A percentile compares a stretch with the other conserved stretches of the same genome.
Evolutionary conservation across 1,140 invertebrate species (phyloP).

Genomic region (Batillaria attramentaria): DNA sequence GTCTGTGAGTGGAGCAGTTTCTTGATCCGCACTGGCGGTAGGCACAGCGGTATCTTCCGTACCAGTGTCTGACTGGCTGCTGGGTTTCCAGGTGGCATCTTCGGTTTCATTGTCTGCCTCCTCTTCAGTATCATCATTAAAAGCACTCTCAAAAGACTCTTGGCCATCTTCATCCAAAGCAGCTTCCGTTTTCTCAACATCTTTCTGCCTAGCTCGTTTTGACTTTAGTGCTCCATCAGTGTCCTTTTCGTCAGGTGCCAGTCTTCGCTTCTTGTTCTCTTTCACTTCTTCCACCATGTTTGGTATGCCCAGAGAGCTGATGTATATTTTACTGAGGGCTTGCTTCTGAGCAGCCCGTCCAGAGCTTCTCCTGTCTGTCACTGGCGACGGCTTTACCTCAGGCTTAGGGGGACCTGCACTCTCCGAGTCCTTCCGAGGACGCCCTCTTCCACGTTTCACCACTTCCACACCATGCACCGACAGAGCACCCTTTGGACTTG

Average conservation of each 20-base stretch:
- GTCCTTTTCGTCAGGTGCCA: background rate
- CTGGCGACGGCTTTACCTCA: background rate
- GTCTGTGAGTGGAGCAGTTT: too few relatives aligned
- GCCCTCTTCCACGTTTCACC: background rate
- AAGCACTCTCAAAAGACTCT: background rate
- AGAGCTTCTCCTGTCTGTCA: background rate
- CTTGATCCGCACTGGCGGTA: too few relatives aligned
- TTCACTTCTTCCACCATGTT: constrained; percentile 5
- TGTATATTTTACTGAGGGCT: constrained; percentile 31
- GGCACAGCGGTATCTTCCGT: background rate
- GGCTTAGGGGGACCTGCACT: too few relatives aligned
- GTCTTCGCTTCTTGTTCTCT: constrained; percentile 11
- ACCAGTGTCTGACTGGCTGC: too few relatives aligned
- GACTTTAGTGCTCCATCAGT: background rate
- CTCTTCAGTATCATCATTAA: background rate
- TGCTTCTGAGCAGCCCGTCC: constrained; percentile 30
- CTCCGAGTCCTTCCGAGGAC: background rate
- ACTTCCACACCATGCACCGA: background rate
- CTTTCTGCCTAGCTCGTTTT: background rate
- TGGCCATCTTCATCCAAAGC: background rate
- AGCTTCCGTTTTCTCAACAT: background rate
- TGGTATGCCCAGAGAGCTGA: constrained; percentile 16
- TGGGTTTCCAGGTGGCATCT: too few relatives aligned
- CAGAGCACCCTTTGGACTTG: background rate
- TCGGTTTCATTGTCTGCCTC: background rate